Conservation (phyloP, 2,113 vertebrate genomes). For the Corythoichthys haematopterus region DNA sequence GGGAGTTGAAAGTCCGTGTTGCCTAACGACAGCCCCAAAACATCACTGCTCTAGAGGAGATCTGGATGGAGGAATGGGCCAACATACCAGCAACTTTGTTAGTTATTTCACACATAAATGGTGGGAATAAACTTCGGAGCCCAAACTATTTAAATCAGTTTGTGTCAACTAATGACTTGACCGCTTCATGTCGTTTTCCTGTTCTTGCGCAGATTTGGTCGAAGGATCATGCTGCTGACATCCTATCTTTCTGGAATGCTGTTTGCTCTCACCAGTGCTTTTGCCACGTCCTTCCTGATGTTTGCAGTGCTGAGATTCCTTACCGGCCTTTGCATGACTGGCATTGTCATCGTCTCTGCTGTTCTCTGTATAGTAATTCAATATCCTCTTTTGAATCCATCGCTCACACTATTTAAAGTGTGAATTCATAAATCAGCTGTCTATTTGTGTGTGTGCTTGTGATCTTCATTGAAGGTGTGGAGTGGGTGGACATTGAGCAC, state of each 20-base stretch:
- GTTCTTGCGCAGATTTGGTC: conserved; percentile 56
- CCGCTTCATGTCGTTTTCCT: not conserved
- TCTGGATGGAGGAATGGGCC: too few relatives aligned
- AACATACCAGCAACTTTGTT: too few relatives aligned
- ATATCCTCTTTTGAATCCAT: not conserved
- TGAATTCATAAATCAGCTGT: not conserved
- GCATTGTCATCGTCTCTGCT: conserved; percentile 63
- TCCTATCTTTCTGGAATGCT: conserved; percentile 53
- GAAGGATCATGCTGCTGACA: too few relatives aligned
- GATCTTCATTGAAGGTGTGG: conserved; percentile 56
- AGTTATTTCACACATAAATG: too few relatives aligned
- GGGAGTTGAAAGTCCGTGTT: too few relatives aligned
- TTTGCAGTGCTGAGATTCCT: conserved; percentile 68
- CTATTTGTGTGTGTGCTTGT: not conserved
- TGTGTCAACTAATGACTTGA: not conserved
- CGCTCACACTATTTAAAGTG: not conserved
- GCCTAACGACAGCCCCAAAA: too few relatives aligned
- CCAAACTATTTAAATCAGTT: too few relatives aligned
- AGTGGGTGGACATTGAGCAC: too few relatives aligned
- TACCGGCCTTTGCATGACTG: conserved; percentile 70
- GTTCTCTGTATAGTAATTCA: conserved; percentile 61
- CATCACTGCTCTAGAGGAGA: too few relatives aligned
- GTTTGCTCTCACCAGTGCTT: conserved; percentile 63
- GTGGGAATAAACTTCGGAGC: too few relatives aligned
- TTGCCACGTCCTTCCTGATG: conserved; percentile 66